Base-by-base conservation (phyloP, 2,888 invertebrate genomes). In the Ochlodes sylvanus region DNA sequence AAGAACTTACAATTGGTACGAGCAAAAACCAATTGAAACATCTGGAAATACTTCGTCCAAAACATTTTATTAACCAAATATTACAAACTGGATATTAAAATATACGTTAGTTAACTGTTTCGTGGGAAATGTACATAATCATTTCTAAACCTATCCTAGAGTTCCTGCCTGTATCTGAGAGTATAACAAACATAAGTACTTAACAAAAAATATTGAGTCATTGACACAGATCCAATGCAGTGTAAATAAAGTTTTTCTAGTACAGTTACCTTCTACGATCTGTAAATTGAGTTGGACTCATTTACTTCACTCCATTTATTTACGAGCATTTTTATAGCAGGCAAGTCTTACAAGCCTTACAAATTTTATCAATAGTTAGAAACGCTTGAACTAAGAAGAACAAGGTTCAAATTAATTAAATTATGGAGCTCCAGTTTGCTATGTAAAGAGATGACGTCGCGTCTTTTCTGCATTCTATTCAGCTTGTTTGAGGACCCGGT, bases 331-430 rank as follows among this genome's bases (percentile, higher is more conserved):
- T 60, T 55, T 44, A 67, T 38, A 34, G 55, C 55, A 60, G 15
- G 41, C 41, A 15, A 55, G 61, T 44, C 55, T 67, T 55, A 61
- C 60, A 55, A 55, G 61, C 55, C 55, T 67, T 55, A 61, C 60
- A 55, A 66, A 66, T 66, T 61, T 67, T 60, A 67, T 61, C 54
- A 67, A 61, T 61, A 67, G 67, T 21, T 41, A 61, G 55, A 19
- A 56, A 67, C 61, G 67, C 61, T 67, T 67, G 61, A 67, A 67
- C 67, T 61, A 34, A 67, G 61, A 55, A 61, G 61, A 67, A 67
- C 67, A 67, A 56, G 67, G 67, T 61, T 67, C 55, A 67, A 67
- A 67, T 67, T 67, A 67, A 67, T 67, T 67, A 61, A 67, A 67
- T 67, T 56, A 67, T 61, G 67, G 44, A 61, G 67, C 55, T 54